Conservation (phyloP, 2,797 vertebrate species). For the Peromyscus eremicus region DNA sequence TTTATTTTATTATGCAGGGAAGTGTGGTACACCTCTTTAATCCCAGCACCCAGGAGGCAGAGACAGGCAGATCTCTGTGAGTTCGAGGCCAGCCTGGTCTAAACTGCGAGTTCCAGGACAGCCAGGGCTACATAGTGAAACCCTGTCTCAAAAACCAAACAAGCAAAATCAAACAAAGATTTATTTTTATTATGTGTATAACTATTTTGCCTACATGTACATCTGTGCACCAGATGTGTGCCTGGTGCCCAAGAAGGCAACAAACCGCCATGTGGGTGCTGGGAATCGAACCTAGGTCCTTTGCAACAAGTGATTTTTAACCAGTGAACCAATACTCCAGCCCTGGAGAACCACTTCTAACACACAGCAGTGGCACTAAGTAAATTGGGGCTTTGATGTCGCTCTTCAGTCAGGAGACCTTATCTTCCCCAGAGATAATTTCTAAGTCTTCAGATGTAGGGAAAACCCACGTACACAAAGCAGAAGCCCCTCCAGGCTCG, state of each 20-base stretch:
- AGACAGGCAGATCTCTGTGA: neutral
- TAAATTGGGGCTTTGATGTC: neutral
- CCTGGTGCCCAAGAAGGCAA: neutral
- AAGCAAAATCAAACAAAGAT: neutral
- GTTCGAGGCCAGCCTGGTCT: neutral
- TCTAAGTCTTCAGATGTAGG: slow-evolving; percentile 2
- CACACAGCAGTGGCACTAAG: neutral
- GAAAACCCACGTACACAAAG: neutral
- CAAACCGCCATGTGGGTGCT: neutral
- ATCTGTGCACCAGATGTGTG: neutral
- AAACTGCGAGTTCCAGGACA: neutral
- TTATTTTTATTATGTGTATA: neutral
- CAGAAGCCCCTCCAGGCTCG: neutral
- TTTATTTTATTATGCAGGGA: neutral
- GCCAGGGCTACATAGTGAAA: neutral
- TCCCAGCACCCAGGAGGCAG: neutral
- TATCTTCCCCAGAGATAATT: slow-evolving; percentile 19
- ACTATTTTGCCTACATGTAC: neutral
- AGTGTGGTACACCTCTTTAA: neutral
- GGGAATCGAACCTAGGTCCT: neutral
- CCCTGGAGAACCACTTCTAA: neutral
- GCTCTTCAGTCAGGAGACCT: neutral
- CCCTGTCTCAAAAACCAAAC: neutral
- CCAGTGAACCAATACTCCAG: neutral
- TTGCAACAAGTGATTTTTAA: neutral